Evolutionary conservation across 2,113 vertebrate genomes (phyloP).

Genomic region (Chionodraco myersi): DNA sequence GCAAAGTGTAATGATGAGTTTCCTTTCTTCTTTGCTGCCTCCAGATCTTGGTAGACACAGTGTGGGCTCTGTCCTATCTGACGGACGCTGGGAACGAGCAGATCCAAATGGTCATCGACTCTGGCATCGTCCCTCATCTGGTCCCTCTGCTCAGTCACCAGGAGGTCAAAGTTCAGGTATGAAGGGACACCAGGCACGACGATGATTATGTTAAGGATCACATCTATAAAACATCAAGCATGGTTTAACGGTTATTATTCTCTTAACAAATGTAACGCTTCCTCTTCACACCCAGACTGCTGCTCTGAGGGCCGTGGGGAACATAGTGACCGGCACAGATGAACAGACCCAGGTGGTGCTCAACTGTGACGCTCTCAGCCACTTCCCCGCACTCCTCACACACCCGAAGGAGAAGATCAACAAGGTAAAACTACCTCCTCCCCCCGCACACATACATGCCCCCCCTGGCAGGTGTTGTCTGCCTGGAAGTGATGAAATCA

Average conservation of each 20-base stretch:
- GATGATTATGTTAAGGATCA: neutral
- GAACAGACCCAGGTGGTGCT: constrained; percentile 99
- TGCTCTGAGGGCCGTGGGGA: constrained; percentile 95
- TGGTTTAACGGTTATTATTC: neutral
- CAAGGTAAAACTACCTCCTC: constrained; percentile 85
- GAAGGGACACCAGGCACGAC: constrained; percentile 20
- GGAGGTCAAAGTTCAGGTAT: constrained; percentile 99
- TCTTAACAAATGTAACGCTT: neutral
- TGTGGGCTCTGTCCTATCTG: constrained; percentile 98
- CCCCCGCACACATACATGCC: neutral
- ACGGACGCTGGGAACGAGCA: constrained; percentile 99
- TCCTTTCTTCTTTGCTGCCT: neutral
- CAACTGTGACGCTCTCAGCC: constrained; percentile 96
- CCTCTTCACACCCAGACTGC: constrained; percentile 86
- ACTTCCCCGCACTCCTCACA: constrained; percentile 96
- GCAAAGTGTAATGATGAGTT: neutral
- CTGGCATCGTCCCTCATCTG: constrained; percentile 95
- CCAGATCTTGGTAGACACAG: constrained; percentile 98
- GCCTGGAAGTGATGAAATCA: constrained; percentile 90
- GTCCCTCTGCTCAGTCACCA: constrained; percentile 98
- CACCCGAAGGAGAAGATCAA: constrained; percentile 99
- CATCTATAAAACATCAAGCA: neutral
- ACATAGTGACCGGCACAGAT: constrained; percentile 98
- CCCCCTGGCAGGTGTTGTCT: constrained; percentile 21
- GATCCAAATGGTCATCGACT: constrained; percentile 99